Conservation (phyloP, 2,888 invertebrate species). For the Pilophorus perplexus region DNA sequence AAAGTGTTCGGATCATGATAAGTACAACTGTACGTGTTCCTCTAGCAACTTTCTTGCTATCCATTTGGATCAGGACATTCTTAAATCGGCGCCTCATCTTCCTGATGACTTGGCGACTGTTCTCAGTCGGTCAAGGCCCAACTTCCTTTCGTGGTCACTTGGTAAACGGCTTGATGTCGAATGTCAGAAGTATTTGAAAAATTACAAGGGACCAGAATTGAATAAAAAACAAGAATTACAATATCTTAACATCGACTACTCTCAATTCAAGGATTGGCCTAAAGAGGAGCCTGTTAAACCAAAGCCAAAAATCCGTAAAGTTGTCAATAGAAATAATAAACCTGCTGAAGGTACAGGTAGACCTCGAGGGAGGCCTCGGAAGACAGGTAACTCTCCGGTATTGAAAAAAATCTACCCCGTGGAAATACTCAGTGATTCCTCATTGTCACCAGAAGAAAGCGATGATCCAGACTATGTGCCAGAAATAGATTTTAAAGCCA, state of each 20-base stretch:
- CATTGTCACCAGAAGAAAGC: neutral
- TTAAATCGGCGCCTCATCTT: conserved; percentile 64
- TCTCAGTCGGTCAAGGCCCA: conserved; percentile 67
- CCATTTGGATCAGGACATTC: conserved; percentile 59
- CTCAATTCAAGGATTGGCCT: conserved; percentile 64
- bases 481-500: neutral
- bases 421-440: neutral
- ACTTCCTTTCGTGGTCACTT: conserved; percentile 68
- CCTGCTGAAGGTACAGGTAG: neutral
- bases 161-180: conserved; percentile 56
- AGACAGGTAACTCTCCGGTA: neutral
- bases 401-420: neutral
- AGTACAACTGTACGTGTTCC: conserved; percentile 25
- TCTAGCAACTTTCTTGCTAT: conserved; percentile 24
- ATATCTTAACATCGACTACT: conserved; percentile 70
- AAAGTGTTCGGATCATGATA: conserved; percentile 22
- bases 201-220: conserved; percentile 53
- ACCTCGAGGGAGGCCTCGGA: neutral
- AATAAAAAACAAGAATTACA: conserved; percentile 62
- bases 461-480: neutral
- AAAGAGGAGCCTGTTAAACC: conserved; percentile 53
- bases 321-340: neutral
- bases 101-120: conserved; percentile 70
- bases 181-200: conserved; percentile 57
- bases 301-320: conserved; percentile 6